Evolutionary conservation across 2,888 invertebrate genomes (phyloP), one percentile per base, ranked within the genome.

Genomic region (Diogma glabrata): DNA sequence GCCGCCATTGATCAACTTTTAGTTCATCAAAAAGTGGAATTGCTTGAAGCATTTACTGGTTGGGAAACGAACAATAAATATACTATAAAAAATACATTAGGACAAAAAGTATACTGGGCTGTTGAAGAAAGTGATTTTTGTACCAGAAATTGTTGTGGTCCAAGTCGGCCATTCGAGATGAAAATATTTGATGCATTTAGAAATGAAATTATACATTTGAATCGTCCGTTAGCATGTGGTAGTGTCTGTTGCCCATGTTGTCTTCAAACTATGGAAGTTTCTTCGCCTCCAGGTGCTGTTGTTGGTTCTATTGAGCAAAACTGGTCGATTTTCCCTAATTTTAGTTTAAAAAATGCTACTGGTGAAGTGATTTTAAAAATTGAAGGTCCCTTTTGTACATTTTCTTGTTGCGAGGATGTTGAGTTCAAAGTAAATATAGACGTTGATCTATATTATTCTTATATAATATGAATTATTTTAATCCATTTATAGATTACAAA

Each of bases 11-110:
- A 90, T 67, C 83, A 84, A 60, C 72, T 91, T 52, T 74, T 87
- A 57, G 81, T 91, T 53, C 84, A 87, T 59, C 89, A 89, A 69
- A 84, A 87, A 71, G 80, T 87, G 26, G 88, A 89, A 65, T 60
- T 86, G 47, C 66, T 88, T 68, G 62, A 70, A 79, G 91, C 84
- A 8, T 78, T 90, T 57, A 81, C 82, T 56, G 89, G 90, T 16
- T 92, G 87, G 70, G 91, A 92, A 71, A 87, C 87, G 9, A 81
- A 85, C 63, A 92, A 91, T 64, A 88, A 87, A 64, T 92, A 87
- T 65, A 81, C 82, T 30, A 71, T 92, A 14, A 81, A 82, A 69
- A 85, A 88, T 64, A 76, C 75, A 51, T 61, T 79, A 52, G 86
- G 87, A 0, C 84, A 87, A 65, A 82, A 81, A 64, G 61, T 89